These are phyloP conservation scores for Clistopyga incitator DNA, from an alignment of 2,888 invertebrate species.

Conservation along the genomic window DNA sequence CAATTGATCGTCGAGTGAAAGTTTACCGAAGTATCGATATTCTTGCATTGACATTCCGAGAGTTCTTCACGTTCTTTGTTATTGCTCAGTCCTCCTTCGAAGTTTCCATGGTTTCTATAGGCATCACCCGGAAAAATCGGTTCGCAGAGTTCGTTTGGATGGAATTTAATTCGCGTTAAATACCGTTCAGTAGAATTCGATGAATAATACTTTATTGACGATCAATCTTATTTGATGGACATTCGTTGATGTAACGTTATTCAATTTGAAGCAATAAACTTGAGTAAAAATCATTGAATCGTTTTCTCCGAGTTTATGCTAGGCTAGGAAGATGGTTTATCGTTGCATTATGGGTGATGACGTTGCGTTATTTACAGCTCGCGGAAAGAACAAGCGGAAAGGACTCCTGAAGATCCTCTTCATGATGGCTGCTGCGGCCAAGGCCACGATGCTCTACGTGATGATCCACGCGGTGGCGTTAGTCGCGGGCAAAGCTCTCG, in stretches of 20 bases:
- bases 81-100: neutral
- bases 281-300: too few species aligned
- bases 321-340: neutral
- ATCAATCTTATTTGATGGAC: neutral
- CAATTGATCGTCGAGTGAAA: conserved; percentile 44
- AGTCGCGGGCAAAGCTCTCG: conserved; percentile 93
- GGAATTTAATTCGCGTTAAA: neutral
- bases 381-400: conserved; percentile 86
- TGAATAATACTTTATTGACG: neutral
- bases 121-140: too few species aligned
- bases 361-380: conserved; percentile 74
- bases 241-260: too few species aligned
- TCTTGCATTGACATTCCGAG: neutral
- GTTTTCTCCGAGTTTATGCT: too few species aligned
- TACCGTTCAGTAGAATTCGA: neutral
- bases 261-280: too few species aligned
- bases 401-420: conserved; percentile 89
- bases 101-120: neutral
- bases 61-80: neutral
- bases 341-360: neutral
- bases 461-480: conserved; percentile 92
- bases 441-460: conserved; percentile 91
- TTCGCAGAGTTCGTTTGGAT: too few species aligned
- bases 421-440: conserved; percentile 91
- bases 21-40: conserved; percentile 14